A percentile compares a stretch with the other conserved stretches of the same genome.
These are phyloP conservation scores for Ammodytes marinus DNA, from an alignment of 2,113 vertebrate genomes.

Conservation along the genomic window DNA sequence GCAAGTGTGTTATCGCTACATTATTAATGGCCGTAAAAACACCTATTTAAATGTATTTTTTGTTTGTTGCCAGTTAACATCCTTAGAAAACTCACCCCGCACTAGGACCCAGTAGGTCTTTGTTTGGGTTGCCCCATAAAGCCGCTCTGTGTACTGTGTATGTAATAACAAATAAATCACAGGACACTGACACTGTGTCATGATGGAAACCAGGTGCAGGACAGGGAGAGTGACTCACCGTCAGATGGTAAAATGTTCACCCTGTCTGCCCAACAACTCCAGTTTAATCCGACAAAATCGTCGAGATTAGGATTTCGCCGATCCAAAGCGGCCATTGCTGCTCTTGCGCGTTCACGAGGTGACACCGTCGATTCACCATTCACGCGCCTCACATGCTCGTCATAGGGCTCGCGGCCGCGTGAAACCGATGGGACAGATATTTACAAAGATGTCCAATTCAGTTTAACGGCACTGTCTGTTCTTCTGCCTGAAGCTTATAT, in stretches of 20 bases:
- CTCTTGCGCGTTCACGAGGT: conserved; percentile 88
- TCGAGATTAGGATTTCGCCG: conserved; percentile 90
- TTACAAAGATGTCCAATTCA: not conserved
- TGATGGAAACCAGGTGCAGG: not conserved
- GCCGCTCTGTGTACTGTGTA: conserved; percentile 48
- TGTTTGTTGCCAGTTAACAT: conserved; percentile 9
- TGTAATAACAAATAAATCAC: conserved; percentile 60
- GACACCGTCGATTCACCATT: conserved; percentile 84
- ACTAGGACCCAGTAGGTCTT: conserved; percentile 91
- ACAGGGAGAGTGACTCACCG: conserved; percentile 83
- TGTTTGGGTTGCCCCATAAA: conserved; percentile 85
- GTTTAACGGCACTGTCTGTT: not conserved
- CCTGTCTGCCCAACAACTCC: conserved; percentile 89
- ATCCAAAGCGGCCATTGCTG: conserved; percentile 91
- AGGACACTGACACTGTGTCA: not conserved
- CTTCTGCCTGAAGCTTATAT: not conserved
- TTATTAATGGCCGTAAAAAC: not conserved
- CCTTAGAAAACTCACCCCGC: conserved; percentile 69
- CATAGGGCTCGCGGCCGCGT: conserved; percentile 78
- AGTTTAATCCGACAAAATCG: conserved; percentile 91
- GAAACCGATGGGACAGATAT: not conserved
- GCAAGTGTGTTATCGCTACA: not conserved
- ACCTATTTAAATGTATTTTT: not conserved
- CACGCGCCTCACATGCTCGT: conserved; percentile 66
- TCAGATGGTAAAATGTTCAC: conserved; percentile 81